Percentiles rank a stretch among this genome's conserved stretches.
phyloP scores from a whole-genome alignment of 2,113 vertebrate species.

The Oceanodroma tethys region DNA sequence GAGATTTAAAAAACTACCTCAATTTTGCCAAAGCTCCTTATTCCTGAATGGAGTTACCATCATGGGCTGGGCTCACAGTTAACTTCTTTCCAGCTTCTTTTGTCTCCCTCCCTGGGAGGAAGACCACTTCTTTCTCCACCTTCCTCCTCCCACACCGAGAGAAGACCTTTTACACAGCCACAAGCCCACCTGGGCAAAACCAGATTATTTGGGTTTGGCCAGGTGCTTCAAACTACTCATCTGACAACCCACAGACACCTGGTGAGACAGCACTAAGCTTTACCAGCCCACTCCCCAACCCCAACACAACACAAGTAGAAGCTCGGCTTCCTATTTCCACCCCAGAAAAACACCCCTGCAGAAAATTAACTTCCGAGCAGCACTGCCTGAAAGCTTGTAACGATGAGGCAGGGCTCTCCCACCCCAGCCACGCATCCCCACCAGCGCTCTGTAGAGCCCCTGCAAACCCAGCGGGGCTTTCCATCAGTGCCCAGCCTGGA shows the following conservation, averaged over 20 bases:
- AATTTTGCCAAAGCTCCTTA: fast-evolving
- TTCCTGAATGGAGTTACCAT: fast-evolving
- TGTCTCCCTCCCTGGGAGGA: fast-evolving
- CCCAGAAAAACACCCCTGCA: neutral
- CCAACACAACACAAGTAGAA: fast-evolving
- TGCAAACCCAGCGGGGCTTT: fast-evolving
- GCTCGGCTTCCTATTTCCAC: neutral
- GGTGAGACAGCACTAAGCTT: fast-evolving
- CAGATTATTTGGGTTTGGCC: fast-evolving
- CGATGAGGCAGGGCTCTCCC: fast-evolving
- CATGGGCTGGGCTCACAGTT: fast-evolving
- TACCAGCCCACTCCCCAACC: fast-evolving
- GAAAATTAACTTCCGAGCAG: neutral
- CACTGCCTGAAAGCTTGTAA: fast-evolving
- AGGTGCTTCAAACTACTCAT: neutral
- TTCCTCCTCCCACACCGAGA: fast-evolving
- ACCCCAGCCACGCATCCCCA: fast-evolving
- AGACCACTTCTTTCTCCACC: no score
- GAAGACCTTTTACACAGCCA: fast-evolving
- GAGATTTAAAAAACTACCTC: neutral
- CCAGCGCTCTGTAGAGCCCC: neutral
- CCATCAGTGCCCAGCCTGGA: fast-evolving
- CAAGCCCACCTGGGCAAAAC: neutral
- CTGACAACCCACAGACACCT: neutral
- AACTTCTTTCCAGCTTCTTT: neutral